Evolutionary conservation across 1,140 invertebrate species (phyloP).

Genomic region (Steinernema feltiae): DNA sequence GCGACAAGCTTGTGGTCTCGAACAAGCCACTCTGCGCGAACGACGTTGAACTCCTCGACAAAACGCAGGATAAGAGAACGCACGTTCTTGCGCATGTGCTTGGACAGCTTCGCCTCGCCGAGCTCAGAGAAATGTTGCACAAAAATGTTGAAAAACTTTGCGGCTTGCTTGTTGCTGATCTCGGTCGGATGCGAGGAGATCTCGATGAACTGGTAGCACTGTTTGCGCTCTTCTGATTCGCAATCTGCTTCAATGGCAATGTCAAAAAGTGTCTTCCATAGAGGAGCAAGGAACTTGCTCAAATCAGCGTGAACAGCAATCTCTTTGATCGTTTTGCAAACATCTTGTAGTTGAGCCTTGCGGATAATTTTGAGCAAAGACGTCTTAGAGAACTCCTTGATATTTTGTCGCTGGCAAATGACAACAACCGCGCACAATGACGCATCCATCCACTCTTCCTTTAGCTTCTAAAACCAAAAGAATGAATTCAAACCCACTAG

Average conservation of each 20-base stretch:
- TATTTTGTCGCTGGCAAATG: conserved; percentile 27
- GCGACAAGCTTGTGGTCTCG: neutral
- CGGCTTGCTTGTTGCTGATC: neutral
- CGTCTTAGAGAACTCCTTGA: conserved; percentile 28
- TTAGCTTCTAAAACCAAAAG: conserved; percentile 30
- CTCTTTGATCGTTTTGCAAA: conserved; percentile 5
- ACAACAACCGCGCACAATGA: conserved; percentile 27
- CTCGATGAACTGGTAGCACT: neutral
- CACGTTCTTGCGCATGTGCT: conserved; percentile 12
- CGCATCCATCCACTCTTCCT: conserved; percentile 17
- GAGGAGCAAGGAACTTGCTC: conserved; percentile 20
- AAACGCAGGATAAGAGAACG: conserved; percentile 15
- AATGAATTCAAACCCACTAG: neutral
- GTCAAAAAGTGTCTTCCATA: conserved; percentile 21
- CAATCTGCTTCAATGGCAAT: neutral
- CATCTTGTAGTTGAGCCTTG: neutral
- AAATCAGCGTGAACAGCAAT: conserved; percentile 22
- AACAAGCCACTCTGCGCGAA: conserved; percentile 18
- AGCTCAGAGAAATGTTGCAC: neutral
- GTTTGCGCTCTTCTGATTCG: neutral
- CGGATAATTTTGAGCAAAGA: conserved; percentile 19
- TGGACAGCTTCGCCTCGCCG: conserved; percentile 5
- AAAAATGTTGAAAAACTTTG: neutral
- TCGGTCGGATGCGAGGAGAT: neutral
- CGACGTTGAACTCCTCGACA: conserved; percentile 20